A percentile compares a stretch with the other conserved stretches of the same genome.
These are phyloP conservation scores for Ptiloglossa arizonensis DNA, from an alignment of 1,140 invertebrate genomes.

Conservation along the genomic window DNA sequence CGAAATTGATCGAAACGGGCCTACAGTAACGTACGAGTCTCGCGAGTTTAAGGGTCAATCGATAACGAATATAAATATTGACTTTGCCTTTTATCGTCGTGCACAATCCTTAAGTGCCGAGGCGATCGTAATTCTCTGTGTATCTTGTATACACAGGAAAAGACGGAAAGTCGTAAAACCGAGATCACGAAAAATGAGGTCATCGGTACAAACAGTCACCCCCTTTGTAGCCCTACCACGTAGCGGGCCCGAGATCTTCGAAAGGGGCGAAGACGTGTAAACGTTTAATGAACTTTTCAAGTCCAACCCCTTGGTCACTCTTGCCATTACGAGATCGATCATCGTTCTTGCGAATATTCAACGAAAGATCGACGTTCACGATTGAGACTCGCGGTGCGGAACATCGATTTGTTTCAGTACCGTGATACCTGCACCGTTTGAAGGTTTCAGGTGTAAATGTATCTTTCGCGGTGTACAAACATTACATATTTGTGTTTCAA, in stretches of 20 bases:
- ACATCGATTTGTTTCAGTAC: too few species aligned
- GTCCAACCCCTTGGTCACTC: too few species aligned
- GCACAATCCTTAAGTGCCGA: conserved; percentile 22
- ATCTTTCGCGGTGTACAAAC: too few species aligned
- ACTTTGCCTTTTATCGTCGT: conserved; percentile 31
- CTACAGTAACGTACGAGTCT: background rate
- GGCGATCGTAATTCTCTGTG: conserved; percentile 38
- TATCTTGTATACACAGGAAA: conserved; percentile 15
- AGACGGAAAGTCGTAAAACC: conserved; percentile 32
- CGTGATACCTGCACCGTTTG: too few species aligned
- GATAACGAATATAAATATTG: conserved; percentile 59
- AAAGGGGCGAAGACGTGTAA: too few species aligned
- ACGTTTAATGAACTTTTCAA: too few species aligned
- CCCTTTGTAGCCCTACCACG: conserved; percentile 4
- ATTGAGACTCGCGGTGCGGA: too few species aligned
- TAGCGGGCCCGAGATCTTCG: background rate
- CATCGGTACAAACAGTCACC: conserved; percentile 17
- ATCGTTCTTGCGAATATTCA: too few species aligned
- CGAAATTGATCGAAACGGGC: background rate
- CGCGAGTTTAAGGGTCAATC: conserved; percentile 54
- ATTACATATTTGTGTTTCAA: too few species aligned
- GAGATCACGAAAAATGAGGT: conserved; percentile 36
- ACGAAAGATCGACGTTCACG: too few species aligned
- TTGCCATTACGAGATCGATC: too few species aligned
- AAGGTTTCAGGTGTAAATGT: too few species aligned